Percentiles rank a stretch among this genome's conserved stretches.
Conservation (phyloP, 2,113 vertebrate genomes). For the Aegithalos caudatus region DNA sequence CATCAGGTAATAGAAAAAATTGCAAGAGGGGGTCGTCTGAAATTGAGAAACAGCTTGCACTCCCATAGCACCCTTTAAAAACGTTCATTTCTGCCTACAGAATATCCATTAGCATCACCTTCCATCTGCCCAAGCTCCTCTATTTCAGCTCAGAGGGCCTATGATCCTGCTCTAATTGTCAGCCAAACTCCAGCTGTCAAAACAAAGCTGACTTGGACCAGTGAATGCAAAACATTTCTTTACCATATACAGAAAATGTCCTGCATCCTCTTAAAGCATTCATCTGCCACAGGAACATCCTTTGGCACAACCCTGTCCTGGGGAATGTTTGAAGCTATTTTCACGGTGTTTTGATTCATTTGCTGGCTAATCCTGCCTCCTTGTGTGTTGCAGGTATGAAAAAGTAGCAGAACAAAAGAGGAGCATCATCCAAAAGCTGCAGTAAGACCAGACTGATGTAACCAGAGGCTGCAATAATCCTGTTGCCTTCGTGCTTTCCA, state of each 20-base stretch:
- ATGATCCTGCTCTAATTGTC: background rate
- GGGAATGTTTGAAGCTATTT: background rate
- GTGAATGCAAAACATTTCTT: background rate
- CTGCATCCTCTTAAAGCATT: background rate
- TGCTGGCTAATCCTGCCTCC: background rate
- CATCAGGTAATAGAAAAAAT: background rate
- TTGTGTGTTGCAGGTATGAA: background rate
- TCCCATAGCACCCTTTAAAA: background rate
- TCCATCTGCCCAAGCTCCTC: background rate
- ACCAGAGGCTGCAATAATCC: background rate
- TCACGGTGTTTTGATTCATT: background rate
- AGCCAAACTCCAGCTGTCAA: slow-evolving; percentile 43
- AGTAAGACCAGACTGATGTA: accelerated
- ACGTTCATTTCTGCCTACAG: background rate
- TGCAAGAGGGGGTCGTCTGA: background rate
- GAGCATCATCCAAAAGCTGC: background rate
- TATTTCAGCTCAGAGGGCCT: background rate
- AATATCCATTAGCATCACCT: background rate
- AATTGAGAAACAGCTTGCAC: background rate
- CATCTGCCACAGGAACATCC: background rate
- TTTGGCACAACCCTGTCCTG: background rate
- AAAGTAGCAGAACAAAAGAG: background rate
- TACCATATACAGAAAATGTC: background rate
- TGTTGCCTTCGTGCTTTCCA: background rate
- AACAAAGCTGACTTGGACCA: slow-evolving; percentile 12